Percentiles rank a stretch among this genome's conserved stretches.
Conservation (phyloP, 2,113 vertebrate species). For the Formicarius rufipectus region DNA sequence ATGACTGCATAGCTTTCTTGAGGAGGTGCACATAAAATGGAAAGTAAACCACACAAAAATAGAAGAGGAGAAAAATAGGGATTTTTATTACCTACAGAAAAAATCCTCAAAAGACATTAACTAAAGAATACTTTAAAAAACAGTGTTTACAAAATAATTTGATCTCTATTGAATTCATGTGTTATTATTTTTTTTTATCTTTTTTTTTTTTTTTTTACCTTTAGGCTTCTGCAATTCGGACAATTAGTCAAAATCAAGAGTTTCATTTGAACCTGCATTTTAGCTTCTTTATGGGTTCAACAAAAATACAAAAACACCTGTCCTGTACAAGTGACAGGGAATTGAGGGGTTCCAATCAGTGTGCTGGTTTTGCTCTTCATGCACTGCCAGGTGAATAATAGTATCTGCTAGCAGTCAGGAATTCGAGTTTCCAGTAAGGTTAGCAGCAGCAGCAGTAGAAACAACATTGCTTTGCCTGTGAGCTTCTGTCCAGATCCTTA, state of each 20-base stretch:
- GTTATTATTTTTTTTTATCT: not conserved
- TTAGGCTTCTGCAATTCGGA: not conserved
- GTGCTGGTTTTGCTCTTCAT: not conserved
- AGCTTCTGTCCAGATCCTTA: not conserved
- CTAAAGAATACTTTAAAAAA: not conserved
- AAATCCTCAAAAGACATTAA: not conserved
- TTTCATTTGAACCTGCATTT: not conserved
- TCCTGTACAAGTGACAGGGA: rapidly evolving
- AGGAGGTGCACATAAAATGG: not conserved
- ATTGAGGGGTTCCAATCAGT: not conserved
- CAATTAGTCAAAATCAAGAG: not conserved
- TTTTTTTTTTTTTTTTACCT: not conserved
- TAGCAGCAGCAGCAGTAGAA: not conserved
- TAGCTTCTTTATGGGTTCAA: not conserved
- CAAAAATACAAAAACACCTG: not conserved
- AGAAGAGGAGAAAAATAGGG: not conserved
- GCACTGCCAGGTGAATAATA: not conserved
- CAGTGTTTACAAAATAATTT: not conserved
- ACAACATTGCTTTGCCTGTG: not conserved
- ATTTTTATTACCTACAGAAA: not conserved
- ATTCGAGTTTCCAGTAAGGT: not conserved
- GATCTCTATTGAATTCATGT: not conserved
- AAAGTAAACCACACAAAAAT: not conserved
- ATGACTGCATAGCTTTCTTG: not conserved
- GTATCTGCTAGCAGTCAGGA: not conserved